Conservation (phyloP, 2,113 vertebrate genomes). For the Mustela lutreola region DNA sequence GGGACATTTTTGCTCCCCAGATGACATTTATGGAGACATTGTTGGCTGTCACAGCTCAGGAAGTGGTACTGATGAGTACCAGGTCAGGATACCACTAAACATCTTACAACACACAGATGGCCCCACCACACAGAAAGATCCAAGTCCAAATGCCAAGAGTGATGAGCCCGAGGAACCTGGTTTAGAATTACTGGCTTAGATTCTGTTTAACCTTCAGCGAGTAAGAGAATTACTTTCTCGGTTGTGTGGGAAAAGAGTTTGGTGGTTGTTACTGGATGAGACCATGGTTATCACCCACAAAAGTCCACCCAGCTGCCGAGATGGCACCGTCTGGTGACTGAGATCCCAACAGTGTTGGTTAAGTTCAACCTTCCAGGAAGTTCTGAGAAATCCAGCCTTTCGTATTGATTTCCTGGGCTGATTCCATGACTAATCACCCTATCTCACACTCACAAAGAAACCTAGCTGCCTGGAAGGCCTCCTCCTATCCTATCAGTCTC, state of each 20-base stretch:
- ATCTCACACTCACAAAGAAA: neutral
- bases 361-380: constrained; percentile 51
- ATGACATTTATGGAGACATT: neutral
- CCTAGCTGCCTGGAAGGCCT: neutral
- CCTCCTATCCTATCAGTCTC: neutral
- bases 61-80: neutral
- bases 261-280: neutral
- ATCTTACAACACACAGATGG: neutral
- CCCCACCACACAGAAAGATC: neutral
- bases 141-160: neutral
- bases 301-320: neutral
- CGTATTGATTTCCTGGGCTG: neutral
- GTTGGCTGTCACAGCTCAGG: neutral
- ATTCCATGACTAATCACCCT: neutral
- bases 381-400: neutral
- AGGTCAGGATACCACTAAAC: neutral
- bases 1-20: neutral
- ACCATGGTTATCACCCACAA: neutral
- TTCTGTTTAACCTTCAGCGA: neutral
- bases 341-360: neutral
- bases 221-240: neutral
- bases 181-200: neutral
- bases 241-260: neutral
- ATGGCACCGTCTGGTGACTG: neutral
- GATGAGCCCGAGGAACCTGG: accelerated